Conservation (phyloP, 2,888 invertebrate genomes). For the Hirtodrosophila confusa region DNA sequence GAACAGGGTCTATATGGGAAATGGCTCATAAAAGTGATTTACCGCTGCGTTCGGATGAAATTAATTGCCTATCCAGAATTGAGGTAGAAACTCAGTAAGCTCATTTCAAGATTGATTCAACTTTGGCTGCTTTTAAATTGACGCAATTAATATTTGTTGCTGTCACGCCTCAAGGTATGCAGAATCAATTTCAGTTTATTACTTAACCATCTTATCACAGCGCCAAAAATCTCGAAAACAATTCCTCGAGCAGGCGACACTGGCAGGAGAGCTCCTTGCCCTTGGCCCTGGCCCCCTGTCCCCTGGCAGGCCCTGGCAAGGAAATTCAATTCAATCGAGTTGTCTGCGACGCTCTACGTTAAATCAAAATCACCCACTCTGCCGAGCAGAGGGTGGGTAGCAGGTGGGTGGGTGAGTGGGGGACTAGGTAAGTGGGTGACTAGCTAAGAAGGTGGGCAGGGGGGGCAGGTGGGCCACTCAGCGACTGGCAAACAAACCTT, state of each 20-base stretch:
- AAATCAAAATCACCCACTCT: conserved; percentile 49
- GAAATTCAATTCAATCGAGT: conserved; percentile 57
- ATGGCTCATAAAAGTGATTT: conserved; percentile 52
- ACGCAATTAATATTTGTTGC: conserved; percentile 54
- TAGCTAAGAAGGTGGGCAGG: neutral
- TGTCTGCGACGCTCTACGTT: conserved; percentile 43
- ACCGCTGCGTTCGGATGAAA: conserved; percentile 4
- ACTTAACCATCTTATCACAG: conserved; percentile 41
- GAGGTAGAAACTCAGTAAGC: conserved; percentile 12
- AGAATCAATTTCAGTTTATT: conserved; percentile 48
- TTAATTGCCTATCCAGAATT: conserved; percentile 48
- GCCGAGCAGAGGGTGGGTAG: no score
- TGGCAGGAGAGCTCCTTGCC: neutral
- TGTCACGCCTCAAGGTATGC: conserved; percentile 39
- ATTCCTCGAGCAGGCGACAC: conserved; percentile 17
- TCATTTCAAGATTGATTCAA: conserved; percentile 51
- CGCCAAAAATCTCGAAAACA: conserved; percentile 42
- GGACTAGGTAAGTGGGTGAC: neutral
- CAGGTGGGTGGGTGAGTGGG: no score
- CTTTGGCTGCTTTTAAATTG: conserved; percentile 50
- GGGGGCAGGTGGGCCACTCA: conserved; percentile 37
- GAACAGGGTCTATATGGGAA: conserved; percentile 3
- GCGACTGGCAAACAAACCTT: conserved; percentile 62
- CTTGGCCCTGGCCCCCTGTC: neutral
- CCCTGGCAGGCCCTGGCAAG: neutral